A percentile compares a stretch with the other conserved stretches of the same genome.
phyloP scores from a whole-genome alignment of 2,888 invertebrate species.

The Nematopogon swammerdamellus region DNA sequence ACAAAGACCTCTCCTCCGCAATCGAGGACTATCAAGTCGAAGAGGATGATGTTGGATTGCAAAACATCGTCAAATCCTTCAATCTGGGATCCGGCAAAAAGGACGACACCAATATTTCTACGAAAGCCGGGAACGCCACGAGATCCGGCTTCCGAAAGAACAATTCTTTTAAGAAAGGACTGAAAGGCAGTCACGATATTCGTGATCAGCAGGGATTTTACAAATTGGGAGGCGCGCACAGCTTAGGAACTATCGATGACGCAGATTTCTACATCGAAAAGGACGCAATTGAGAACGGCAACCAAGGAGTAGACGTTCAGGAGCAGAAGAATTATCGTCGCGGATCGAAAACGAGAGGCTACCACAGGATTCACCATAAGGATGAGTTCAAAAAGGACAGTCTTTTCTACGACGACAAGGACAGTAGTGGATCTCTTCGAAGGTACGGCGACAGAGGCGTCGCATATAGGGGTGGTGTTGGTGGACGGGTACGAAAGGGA shows the following conservation, averaged over 20 bases:
- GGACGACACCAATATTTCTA: too few species aligned
- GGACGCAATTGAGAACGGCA: slow-evolving; percentile 31
- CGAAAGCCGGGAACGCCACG: slow-evolving; percentile 14
- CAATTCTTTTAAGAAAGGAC: slow-evolving; percentile 23
- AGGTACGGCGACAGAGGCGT: slow-evolving; percentile 48
- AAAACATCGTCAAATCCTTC: neutral
- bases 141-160: slow-evolving; percentile 29
- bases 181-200: slow-evolving; percentile 24
- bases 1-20: slow-evolving; percentile 24
- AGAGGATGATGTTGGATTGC: slow-evolving; percentile 24
- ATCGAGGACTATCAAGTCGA: slow-evolving; percentile 28
- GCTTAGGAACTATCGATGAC: slow-evolving; percentile 30
- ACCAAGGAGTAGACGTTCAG: slow-evolving; percentile 35
- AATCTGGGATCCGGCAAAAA: neutral
- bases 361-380: slow-evolving; percentile 56
- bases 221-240: slow-evolving; percentile 24
- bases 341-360: slow-evolving; percentile 55
- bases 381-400: slow-evolving; percentile 61
- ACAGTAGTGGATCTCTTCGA: slow-evolving; percentile 46
- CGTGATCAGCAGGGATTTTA: slow-evolving; percentile 32
- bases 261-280: slow-evolving; percentile 36
- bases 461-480: slow-evolving; percentile 38
- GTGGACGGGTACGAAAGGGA: slow-evolving; percentile 35
- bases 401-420: slow-evolving; percentile 54
- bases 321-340: slow-evolving; percentile 49